These are phyloP conservation scores for Muscidifurax raptorellus DNA, from an alignment of 1,140 invertebrate species.

Conservation along the genomic window DNA sequence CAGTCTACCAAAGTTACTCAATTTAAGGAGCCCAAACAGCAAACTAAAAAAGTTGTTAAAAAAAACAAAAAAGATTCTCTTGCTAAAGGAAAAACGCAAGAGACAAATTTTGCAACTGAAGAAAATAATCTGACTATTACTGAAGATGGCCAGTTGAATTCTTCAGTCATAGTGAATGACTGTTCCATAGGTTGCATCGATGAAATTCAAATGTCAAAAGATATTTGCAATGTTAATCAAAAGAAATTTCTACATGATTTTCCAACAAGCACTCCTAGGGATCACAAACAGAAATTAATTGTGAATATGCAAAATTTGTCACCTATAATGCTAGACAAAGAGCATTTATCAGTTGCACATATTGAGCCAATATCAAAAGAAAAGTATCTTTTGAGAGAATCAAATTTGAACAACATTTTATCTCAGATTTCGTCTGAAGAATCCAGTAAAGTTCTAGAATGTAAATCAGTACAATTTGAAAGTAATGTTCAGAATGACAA, in stretches of 20 bases:
- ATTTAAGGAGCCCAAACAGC: not conserved
- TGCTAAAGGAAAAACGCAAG: not conserved
- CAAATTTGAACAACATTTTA: not conserved
- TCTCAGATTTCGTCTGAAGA: not conserved
- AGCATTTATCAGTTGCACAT: not conserved
- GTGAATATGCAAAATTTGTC: slow-evolving; percentile 38
- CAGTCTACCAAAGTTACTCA: not conserved
- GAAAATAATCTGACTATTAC: not conserved
- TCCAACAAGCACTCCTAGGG: slow-evolving; percentile 46
- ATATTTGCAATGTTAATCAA: not conserved
- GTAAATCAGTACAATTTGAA: not conserved
- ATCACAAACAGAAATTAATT: not conserved
- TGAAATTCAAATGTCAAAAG: not conserved
- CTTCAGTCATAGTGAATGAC: not conserved
- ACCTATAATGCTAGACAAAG: slow-evolving; percentile 45
- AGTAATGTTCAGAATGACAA: not conserved
- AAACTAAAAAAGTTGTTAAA: not conserved
- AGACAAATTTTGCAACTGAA: not conserved
- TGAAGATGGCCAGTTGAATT: not conserved
- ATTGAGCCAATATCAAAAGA: not conserved
- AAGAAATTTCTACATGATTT: not conserved
- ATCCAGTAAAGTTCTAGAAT: not conserved
- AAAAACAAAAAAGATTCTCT: not conserved
- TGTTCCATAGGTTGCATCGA: too few species aligned
- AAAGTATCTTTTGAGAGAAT: not conserved